Evolutionary conservation across 2,888 invertebrate species (phyloP).

Genomic region (Chaetogeoica ovagalla): DNA sequence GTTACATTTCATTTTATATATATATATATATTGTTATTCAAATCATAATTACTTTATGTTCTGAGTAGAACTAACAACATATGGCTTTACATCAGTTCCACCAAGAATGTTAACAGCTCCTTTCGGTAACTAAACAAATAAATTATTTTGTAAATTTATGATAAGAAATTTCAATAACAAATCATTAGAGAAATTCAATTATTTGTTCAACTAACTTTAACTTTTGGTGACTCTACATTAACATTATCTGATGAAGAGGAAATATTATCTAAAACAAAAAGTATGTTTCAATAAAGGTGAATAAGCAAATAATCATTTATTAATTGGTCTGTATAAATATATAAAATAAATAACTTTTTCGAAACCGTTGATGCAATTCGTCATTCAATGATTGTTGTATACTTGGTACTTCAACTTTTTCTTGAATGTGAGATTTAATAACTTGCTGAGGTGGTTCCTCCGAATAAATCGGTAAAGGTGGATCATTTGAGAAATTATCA

Average conservation of each 20-base stretch:
- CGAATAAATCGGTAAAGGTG: constrained; percentile 30
- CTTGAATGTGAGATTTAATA: neutral
- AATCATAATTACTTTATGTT: constrained; percentile 6
- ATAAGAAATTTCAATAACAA: neutral
- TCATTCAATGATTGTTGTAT: constrained; percentile 44
- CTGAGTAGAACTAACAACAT: neutral
- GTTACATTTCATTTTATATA: too few relatives aligned
- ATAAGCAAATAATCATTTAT: neutral
- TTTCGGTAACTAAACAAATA: constrained; percentile 30
- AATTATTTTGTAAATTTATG: neutral
- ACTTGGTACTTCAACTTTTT: constrained; percentile 12
- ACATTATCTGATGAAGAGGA: constrained; percentile 3
- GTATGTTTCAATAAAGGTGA: neutral
- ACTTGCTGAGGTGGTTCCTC: constrained; percentile 28
- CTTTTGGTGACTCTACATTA: constrained; percentile 6
- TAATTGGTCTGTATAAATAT: neutral
- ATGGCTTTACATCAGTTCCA: neutral
- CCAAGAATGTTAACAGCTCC: constrained; percentile 33
- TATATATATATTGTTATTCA: neutral
- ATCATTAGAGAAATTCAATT: neutral
- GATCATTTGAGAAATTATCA: constrained; percentile 34
- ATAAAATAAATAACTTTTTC: constrained; percentile 39
- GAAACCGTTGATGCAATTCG: constrained; percentile 26
- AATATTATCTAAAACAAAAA: constrained; percentile 13
- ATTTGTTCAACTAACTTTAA: constrained; percentile 17